Percentiles rank a stretch among this genome's conserved stretches.
These are phyloP conservation scores for Trichonephila inaurata DNA, from an alignment of 1,140 invertebrate species.

Conservation along the genomic window DNA sequence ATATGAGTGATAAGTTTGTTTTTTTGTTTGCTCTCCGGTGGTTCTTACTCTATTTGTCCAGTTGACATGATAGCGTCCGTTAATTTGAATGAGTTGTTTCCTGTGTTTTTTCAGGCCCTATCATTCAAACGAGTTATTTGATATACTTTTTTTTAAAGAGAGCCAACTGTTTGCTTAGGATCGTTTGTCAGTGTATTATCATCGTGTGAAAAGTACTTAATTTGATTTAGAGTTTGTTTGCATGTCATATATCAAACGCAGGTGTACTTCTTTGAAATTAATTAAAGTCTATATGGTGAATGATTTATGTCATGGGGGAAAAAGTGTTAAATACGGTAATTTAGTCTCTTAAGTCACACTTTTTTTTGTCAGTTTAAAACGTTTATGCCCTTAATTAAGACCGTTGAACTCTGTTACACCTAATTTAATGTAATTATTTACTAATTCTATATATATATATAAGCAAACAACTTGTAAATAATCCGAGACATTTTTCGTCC, in stretches of 20 bases:
- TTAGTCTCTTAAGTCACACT: too few relatives aligned
- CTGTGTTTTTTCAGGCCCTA: neutral
- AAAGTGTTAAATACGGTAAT: too few relatives aligned
- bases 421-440: too few relatives aligned
- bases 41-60: neutral
- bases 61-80: neutral
- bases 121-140: neutral
- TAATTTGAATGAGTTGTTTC: neutral
- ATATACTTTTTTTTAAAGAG: neutral
- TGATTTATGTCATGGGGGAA: too few relatives aligned
- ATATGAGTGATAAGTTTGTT: neutral
- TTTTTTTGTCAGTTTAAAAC: too few relatives aligned
- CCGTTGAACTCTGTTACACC: too few relatives aligned
- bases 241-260: neutral
- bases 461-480: too few relatives aligned
- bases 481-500: too few relatives aligned
- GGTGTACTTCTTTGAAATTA: neutral
- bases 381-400: too few relatives aligned
- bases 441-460: too few relatives aligned
- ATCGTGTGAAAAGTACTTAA: neutral
- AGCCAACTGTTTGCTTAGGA: neutral
- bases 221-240: neutral
- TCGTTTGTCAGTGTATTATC: neutral
- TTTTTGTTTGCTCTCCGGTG: neutral
- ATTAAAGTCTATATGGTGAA: too few relatives aligned